phyloP scores from a whole-genome alignment of 2,797 vertebrate species.

The Malurus splendens region DNA sequence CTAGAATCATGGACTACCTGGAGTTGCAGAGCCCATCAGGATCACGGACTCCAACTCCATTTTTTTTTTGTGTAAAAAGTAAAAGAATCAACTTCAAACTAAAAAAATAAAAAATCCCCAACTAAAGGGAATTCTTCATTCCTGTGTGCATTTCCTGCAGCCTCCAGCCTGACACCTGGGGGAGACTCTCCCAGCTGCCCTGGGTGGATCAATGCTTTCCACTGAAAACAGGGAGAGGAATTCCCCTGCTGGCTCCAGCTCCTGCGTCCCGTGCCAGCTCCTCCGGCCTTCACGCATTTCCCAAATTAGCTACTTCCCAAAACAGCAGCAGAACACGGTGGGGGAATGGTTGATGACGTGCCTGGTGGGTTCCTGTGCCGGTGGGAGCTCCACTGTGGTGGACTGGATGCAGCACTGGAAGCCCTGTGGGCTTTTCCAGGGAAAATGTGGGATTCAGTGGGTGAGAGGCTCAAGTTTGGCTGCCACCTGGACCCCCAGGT shows the following conservation, averaged over 20 bases:
- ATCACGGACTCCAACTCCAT: accelerated
- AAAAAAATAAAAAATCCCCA: background rate
- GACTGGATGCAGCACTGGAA: background rate
- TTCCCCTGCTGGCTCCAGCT: background rate
- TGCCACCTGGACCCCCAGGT: background rate
- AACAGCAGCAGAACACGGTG: background rate
- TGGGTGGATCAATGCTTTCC: background rate
- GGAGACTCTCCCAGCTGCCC: background rate
- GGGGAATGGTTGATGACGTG: background rate
- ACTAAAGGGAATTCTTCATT: background rate
- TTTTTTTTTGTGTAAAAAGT: background rate
- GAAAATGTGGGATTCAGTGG: background rate
- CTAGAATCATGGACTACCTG: accelerated
- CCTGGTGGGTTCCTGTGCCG: background rate
- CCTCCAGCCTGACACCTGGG: background rate
- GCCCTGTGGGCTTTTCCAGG: background rate
- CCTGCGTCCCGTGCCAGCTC: background rate
- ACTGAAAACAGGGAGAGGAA: background rate
- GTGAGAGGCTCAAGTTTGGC: background rate
- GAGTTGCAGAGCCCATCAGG: background rate
- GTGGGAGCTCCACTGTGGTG: background rate
- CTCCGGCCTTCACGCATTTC: background rate
- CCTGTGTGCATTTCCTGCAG: background rate
- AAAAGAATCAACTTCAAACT: background rate
- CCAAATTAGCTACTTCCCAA: conserved; percentile 33